Percentiles rank a stretch among this genome's conserved stretches.
Evolutionary conservation across 2,113 vertebrate genomes (phyloP).

Genomic region (Ciconia boyciana): DNA sequence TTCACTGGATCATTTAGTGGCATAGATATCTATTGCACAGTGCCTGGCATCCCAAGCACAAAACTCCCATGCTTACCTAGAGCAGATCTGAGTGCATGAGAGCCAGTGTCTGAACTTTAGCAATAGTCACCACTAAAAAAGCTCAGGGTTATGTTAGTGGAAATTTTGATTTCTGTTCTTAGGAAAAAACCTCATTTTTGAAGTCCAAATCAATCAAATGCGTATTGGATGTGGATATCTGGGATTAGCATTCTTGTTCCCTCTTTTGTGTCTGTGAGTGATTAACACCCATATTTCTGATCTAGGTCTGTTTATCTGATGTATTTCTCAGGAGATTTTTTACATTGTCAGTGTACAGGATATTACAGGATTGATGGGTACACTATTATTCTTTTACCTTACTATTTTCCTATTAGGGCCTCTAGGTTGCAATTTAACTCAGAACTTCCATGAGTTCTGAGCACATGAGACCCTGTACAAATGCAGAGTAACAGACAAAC

Average conservation of each 20-base stretch:
- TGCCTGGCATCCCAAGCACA: background rate
- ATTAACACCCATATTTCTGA: background rate
- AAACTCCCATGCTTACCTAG: background rate
- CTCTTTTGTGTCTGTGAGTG: background rate
- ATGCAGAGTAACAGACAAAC: background rate
- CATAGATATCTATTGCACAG: too few species aligned
- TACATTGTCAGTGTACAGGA: background rate
- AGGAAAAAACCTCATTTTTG: background rate
- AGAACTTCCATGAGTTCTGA: background rate
- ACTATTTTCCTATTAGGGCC: background rate
- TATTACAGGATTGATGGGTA: background rate
- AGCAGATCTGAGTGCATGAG: too few species aligned
- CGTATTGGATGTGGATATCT: background rate
- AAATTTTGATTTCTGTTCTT: background rate
- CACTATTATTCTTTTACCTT: background rate
- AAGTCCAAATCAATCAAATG: background rate
- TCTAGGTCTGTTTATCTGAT: background rate
- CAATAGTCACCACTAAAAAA: background rate
- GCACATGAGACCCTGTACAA: accelerated
- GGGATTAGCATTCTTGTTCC: background rate
- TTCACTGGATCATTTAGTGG: background rate
- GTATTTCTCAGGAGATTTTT: background rate
- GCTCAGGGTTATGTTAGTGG: background rate
- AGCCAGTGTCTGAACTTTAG: background rate
- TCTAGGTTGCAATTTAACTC: background rate